Percentiles rank a stretch among this genome's conserved stretches.
Conservation (phyloP, 2,113 vertebrate genomes). For the Melanocharis versteri region DNA sequence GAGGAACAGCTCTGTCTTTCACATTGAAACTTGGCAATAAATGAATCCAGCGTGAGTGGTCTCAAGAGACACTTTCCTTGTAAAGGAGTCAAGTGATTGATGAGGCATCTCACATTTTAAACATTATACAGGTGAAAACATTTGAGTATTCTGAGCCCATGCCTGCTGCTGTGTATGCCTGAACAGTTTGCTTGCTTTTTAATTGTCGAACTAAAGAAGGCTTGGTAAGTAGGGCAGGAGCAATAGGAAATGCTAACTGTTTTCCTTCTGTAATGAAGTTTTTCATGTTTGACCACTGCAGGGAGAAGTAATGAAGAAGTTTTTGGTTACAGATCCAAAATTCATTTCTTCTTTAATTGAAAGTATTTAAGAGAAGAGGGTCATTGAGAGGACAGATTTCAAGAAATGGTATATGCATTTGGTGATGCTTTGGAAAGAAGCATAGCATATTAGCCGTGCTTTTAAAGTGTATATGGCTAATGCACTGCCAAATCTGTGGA, state of each 20-base stretch:
- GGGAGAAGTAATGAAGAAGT: not conserved
- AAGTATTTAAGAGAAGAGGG: conserved; percentile 18
- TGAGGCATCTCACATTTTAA: not conserved
- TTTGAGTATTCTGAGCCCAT: not conserved
- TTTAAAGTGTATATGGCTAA: not conserved
- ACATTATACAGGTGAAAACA: not conserved
- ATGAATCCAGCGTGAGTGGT: not conserved
- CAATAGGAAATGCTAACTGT: not conserved
- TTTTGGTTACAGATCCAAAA: conserved; percentile 48
- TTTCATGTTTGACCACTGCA: conserved; percentile 4
- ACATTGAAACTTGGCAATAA: not conserved
- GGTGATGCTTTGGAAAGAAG: conserved; percentile 26
- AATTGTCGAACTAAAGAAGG: not conserved
- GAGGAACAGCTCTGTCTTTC: conserved; percentile 33
- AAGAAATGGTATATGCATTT: conserved; percentile 1
- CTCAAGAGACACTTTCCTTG: not conserved
- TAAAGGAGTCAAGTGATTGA: not conserved
- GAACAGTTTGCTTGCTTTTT: not conserved
- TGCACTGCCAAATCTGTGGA: not conserved
- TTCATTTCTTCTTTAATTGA: conserved; percentile 42
- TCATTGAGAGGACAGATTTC: conserved; percentile 43
- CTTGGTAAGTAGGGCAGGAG: not conserved
- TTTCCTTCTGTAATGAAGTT: not conserved
- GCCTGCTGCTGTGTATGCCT: not conserved
- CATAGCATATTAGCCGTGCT: not conserved